Conservation (phyloP, 2,797 vertebrate species). For the Neosalanx taihuensis region DNA sequence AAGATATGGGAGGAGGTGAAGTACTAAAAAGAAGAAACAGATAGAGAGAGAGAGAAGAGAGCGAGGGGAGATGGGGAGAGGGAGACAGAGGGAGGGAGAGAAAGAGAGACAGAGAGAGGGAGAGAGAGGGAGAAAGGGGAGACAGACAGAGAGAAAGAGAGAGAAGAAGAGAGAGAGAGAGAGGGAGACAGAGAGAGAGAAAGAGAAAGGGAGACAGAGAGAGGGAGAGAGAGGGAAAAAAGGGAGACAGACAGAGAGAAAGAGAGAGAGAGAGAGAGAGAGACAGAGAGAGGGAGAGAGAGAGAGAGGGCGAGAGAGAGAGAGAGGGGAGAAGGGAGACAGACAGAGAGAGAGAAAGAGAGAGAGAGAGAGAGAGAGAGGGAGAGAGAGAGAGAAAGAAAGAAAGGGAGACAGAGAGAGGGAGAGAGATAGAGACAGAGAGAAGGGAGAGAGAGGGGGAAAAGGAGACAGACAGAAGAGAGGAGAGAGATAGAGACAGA, state of each 20-base stretch:
- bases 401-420: neutral
- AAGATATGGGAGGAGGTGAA: no score
- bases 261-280: neutral
- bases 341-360: no score
- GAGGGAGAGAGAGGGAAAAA: neutral
- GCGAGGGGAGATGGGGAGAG: no score
- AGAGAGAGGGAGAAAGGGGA: slow-evolving; percentile 16
- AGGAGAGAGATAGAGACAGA: no score
- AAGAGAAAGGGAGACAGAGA: neutral
- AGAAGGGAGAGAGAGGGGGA: no score
- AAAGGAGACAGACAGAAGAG: no score
- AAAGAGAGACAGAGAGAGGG: neutral
- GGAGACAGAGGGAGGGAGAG: slow-evolving; percentile 7
- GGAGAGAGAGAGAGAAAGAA: neutral
- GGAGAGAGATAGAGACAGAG: no score
- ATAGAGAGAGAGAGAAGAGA: no score
- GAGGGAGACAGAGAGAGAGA: neutral
- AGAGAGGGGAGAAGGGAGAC: no score
- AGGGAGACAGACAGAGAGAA: no score
- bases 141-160: neutral
- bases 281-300: neutral
- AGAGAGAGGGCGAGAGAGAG: neutral
- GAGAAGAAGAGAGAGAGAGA: slow-evolving; percentile 5
- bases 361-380: no score
- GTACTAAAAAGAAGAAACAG: no score